Evolutionary conservation across 2,888 invertebrate species (phyloP), one percentile per base, ranked within the genome.

Genomic region (Lottia scabra): DNA sequence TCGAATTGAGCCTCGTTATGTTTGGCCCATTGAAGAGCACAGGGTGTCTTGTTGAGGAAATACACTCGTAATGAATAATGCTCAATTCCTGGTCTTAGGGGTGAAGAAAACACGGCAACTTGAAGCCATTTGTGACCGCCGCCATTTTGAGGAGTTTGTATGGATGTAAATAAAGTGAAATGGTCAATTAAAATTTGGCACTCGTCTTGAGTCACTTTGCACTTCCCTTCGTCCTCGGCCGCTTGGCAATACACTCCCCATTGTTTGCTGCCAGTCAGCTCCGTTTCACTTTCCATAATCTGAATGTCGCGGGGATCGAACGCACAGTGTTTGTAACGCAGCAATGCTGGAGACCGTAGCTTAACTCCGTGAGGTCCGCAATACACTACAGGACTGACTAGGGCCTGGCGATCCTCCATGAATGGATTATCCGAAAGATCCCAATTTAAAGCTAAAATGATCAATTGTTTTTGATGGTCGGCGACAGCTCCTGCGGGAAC

Each of bases 31-130:
- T 83, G 81, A 12, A 83, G 72, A 1, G 82, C 81, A 70, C 83
- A 83, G 3, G 81, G 80, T 2, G 83, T 83, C 70, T 83, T 83
- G 75, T 83, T 83, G 12, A 83, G 75, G 67, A 83, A 83, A 65
- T 83, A 83, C 12, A 82, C 69, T 12, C 82, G 69, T 23, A 82
- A 75, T 75, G 81, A 80, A 46, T 81, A 79, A 64, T 83, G 81
- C 12, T 77, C 74, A 0, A 73, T 75, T 2, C 72, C 70, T 43
- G 74, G 69, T 16, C 79, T 68, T 0, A 83, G 68, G 23, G 81
- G 79, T 65, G 73, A 77, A 0, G 81, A 80, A 75, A 83, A 83
- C 16, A 77, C 83, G 0, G 81, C 83, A 15, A 82, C 63, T 68
- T 83, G 81, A 4, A 82, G 67, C 83, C 83, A 83, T 68, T 83